A percentile compares a stretch with the other conserved stretches of the same genome.
Evolutionary conservation across 2,113 vertebrate genomes (phyloP).

Genomic region (Coptodon bakossiorum): DNA sequence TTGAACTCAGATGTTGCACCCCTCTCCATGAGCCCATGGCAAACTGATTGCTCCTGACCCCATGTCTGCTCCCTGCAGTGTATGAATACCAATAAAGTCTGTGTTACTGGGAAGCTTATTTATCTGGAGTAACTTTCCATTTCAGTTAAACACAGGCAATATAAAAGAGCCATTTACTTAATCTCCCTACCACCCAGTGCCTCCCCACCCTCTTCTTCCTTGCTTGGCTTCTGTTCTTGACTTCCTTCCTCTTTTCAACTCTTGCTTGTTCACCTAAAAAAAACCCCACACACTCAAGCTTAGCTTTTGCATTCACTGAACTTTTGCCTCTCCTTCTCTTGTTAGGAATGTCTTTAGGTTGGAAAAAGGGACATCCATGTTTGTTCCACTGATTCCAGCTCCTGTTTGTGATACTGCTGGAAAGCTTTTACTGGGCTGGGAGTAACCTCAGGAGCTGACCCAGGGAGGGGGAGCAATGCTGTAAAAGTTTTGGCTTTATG

Average conservation of each 20-base stretch:
- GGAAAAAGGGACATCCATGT: neutral
- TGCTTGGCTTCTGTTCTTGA: neutral
- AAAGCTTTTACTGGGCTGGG: slow-evolving; percentile 6
- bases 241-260: slow-evolving; percentile 21
- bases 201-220: neutral
- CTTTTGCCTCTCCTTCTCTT: neutral
- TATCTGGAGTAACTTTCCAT: slow-evolving; percentile 32
- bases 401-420: slow-evolving; percentile 13
- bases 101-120: slow-evolving; percentile 34
- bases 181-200: neutral
- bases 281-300: neutral
- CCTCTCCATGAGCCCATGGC: slow-evolving; percentile 10
- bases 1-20: slow-evolving; percentile 36
- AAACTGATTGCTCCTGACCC: slow-evolving; percentile 61
- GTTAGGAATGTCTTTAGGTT: neutral
- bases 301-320: neutral
- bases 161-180: slow-evolving; percentile 34
- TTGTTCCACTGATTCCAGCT: neutral
- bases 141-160: slow-evolving; percentile 10
- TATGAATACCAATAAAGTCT: slow-evolving; percentile 63
- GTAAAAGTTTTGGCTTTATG: slow-evolving; percentile 17
- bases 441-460: slow-evolving; percentile 13
- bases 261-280: neutral
- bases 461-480: neutral
- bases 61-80: slow-evolving; percentile 22